Percentiles rank a stretch among this genome's conserved stretches.
phyloP scores from a whole-genome alignment of 2,888 invertebrate species.

The Nephrotoma appendiculata region DNA sequence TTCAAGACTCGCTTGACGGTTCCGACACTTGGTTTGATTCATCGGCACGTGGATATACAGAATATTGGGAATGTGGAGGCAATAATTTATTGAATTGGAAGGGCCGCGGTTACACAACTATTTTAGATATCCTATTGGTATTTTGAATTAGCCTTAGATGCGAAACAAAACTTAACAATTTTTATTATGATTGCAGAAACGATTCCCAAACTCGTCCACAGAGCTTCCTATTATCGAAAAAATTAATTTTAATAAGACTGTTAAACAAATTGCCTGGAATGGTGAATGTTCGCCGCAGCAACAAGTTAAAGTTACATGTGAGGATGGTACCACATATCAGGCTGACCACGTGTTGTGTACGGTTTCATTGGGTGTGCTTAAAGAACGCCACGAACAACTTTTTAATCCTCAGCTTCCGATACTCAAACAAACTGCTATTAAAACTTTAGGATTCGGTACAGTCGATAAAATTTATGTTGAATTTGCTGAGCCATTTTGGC shows the following conservation, averaged over 20 bases:
- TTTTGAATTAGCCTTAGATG: constrained; percentile 9
- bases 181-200: constrained; percentile 18
- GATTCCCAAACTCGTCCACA: constrained; percentile 19
- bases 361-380: constrained; percentile 43
- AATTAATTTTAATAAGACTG: constrained; percentile 21
- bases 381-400: constrained; percentile 28
- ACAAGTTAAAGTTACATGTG: constrained; percentile 13
- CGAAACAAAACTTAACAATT: neutral
- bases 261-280: constrained; percentile 22
- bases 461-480: constrained; percentile 48
- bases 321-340: constrained; percentile 30
- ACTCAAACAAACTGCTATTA: constrained; percentile 35
- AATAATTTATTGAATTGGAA: constrained; percentile 54
- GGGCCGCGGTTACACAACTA: constrained; percentile 48
- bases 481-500: constrained; percentile 46
- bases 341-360: constrained; percentile 48
- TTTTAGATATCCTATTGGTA: constrained; percentile 56
- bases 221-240: constrained; percentile 22
- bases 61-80: constrained; percentile 55
- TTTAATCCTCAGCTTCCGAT: constrained; percentile 37
- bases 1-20: constrained; percentile 36
- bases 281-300: constrained; percentile 18
- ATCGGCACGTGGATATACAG: constrained; percentile 45
- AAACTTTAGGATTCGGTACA: constrained; percentile 41
- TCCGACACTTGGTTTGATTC: constrained; percentile 50